Base-by-base conservation (phyloP, 2,797 vertebrate species). In the Characodon lateralis region DNA sequence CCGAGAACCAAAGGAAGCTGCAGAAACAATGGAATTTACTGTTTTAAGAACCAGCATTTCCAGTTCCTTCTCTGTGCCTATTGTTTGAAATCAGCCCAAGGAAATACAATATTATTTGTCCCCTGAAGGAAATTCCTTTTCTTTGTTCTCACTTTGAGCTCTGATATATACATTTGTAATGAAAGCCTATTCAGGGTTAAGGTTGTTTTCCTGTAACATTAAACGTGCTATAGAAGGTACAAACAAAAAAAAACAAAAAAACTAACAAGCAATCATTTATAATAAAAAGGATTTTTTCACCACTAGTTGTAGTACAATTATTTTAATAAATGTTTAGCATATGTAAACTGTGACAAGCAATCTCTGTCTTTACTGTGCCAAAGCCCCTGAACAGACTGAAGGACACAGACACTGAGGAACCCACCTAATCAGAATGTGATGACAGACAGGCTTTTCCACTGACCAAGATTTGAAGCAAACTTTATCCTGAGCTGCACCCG, bases 21-120 rank as follows among this genome's bases (percentile, higher is more conserved):
- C 83, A 83, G 80, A 84, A 94, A 94, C 94, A 95, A 95, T 94
- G 89, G 91, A 80, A 90, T 91, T 89, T 85, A 91, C 88, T 93
- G 89, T 94, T 93, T 48, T 91, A 87, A 86, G 87, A 92, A 90
- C 78, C 89, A 88, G 81, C 92, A 88, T 94, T 94, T 93, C 94
- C 93, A 92, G 89, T 92, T 93, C 92, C 86, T 92, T 77, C 85
- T 90, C 74, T 58, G 83, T 72, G 72, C 79, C 84, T 80, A 91
- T 93, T 92, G 92, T 93, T 93, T 89, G 70, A 81, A 84, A 87
- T 90, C 63, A 72, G 73, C 59, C 31, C 81, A 76, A 90, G 91
- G 92, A 94, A 93, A 94, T 91, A 87, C 88, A 90, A 84, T 82
- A 90, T 89, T 90, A 91, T 93, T 91, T 89, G 84, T 88, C 80